Conservation (phyloP, 2,113 vertebrate genomes). For the Albula goreensis region DNA sequence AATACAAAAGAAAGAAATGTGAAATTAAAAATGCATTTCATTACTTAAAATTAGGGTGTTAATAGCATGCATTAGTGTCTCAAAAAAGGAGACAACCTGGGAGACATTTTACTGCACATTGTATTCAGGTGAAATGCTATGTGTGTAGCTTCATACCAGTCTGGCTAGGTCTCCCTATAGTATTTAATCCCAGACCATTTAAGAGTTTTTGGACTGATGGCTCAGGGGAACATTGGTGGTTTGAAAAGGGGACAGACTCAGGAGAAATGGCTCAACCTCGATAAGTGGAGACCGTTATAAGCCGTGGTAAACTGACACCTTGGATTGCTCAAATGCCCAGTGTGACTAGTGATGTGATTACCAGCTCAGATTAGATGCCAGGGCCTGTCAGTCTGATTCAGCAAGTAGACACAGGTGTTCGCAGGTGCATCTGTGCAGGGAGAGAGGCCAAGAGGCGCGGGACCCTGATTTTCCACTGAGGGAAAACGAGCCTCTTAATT, state of each 20-base stretch:
- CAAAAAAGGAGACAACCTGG: slow-evolving; percentile 39
- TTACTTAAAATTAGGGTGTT: not conserved
- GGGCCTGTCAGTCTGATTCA: slow-evolving; percentile 3
- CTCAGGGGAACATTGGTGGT: no score
- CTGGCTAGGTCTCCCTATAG: slow-evolving; percentile 37
- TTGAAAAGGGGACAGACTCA: not conserved
- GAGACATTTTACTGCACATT: slow-evolving; percentile 31
- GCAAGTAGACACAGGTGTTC: slow-evolving; percentile 2
- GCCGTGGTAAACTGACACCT: not conserved
- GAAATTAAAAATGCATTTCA: not conserved
- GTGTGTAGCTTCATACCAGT: slow-evolving; percentile 29
- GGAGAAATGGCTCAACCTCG: not conserved
- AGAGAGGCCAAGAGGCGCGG: not conserved
- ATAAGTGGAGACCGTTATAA: not conserved
- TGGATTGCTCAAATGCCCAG: not conserved
- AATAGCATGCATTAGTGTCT: slow-evolving; percentile 13
- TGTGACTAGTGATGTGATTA: not conserved
- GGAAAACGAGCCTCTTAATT: slow-evolving; percentile 12
- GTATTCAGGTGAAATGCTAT: slow-evolving; percentile 22
- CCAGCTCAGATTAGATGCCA: not conserved
- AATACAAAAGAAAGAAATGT: not conserved
- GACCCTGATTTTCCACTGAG: slow-evolving; percentile 22
- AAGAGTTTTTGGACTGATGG: not conserved
- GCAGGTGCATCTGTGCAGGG: slow-evolving; percentile 1
- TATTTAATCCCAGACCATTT: slow-evolving; percentile 25